Percentiles rank a stretch among this genome's conserved stretches.
These are phyloP conservation scores for Zaprionus nigranus DNA, from an alignment of 1,140 invertebrate genomes.

Conservation along the genomic window DNA sequence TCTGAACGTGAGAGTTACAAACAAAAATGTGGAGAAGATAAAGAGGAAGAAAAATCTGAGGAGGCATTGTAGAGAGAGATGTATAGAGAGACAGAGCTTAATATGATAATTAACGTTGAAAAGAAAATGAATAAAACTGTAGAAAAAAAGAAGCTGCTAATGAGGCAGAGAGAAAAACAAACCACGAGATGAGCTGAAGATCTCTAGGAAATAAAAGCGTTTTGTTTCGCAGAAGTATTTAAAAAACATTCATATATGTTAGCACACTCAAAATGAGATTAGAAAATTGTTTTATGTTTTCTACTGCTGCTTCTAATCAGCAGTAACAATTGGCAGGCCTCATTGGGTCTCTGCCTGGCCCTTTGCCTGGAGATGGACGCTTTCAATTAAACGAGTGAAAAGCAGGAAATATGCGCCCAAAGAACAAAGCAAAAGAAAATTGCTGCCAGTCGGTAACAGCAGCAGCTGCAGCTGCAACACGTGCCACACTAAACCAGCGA, in stretches of 20 bases:
- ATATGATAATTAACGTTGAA: constrained; percentile 34
- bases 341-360: neutral
- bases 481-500: constrained; percentile 1
- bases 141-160: constrained; percentile 17
- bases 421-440: constrained; percentile 63
- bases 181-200: neutral
- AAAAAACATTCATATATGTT: neutral
- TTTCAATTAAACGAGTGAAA: constrained; percentile 68
- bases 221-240: constrained; percentile 1
- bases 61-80: neutral
- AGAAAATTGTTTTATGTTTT: constrained; percentile 3
- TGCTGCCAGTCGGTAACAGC: constrained; percentile 17
- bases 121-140: constrained; percentile 3
- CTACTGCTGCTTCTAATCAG: constrained; percentile 38
- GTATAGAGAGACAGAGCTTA: neutral
- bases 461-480: constrained; percentile 20
- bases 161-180: neutral
- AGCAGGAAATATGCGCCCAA: constrained; percentile 54
- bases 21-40: neutral
- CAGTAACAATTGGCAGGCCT: constrained; percentile 54
- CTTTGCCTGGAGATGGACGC: constrained; percentile 2
- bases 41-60: neutral
- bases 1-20: constrained; percentile 66
- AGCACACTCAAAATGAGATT: neutral
- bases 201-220: neutral